Conservation (phyloP, 2,113 vertebrate genomes). For the Sphaerodactylus townsendi region DNA sequence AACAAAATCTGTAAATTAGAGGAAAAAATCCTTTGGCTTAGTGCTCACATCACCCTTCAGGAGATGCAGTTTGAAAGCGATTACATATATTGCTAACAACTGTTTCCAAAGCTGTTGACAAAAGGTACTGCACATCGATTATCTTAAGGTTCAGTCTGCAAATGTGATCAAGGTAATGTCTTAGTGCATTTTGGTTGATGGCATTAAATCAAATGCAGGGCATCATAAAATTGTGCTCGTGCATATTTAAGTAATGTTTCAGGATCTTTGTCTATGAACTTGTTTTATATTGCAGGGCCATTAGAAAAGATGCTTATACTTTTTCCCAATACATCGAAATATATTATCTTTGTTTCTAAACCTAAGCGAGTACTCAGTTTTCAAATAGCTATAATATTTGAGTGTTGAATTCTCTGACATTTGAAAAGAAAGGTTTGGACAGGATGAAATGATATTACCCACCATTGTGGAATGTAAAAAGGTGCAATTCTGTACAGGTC, state of each 20-base stretch:
- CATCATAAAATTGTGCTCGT: conserved; percentile 48
- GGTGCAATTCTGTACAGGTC: conserved; percentile 21
- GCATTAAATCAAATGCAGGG: conserved; percentile 40
- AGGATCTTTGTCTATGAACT: conserved; percentile 8
- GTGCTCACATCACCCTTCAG: conserved; percentile 68
- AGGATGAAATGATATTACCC: conserved; percentile 43
- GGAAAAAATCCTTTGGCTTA: conserved; percentile 59
- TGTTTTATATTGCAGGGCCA: conserved; percentile 26
- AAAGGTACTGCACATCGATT: conserved; percentile 55
- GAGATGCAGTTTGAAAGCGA: conserved; percentile 66
- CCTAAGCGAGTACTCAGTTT: conserved; percentile 13
- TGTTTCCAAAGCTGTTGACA: conserved; percentile 66
- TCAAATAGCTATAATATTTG: conserved; percentile 41
- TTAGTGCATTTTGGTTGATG: conserved; percentile 43
- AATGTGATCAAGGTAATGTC: conserved; percentile 50
- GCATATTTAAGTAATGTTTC: conserved; percentile 50
- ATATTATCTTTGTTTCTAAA: conserved; percentile 53
- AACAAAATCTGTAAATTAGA: conserved; percentile 70
- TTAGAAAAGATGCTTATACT: conserved; percentile 30
- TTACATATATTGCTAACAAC: conserved; percentile 63
- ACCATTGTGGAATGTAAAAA: conserved; percentile 37
- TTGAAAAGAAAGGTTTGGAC: conserved; percentile 51
- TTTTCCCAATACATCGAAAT: conserved; percentile 30
- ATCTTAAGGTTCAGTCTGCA: conserved; percentile 50
- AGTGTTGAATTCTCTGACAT: conserved; percentile 40